phyloP scores from a whole-genome alignment of 2,113 vertebrate genomes.

The Mus spicilegus region DNA sequence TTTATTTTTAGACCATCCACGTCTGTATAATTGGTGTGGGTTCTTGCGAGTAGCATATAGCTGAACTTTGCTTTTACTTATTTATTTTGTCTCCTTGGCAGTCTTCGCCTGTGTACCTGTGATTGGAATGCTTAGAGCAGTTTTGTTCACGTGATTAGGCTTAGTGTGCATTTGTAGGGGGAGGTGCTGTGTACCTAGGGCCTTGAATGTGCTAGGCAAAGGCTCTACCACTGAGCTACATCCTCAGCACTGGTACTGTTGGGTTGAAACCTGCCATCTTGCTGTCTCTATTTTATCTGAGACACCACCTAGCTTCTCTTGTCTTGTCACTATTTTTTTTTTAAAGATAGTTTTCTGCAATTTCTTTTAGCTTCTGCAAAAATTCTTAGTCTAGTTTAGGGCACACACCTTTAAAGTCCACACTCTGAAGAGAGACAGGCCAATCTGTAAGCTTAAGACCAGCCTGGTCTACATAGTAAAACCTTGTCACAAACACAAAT shows the following conservation, averaged over 20 bases:
- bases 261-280: not conserved
- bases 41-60: not conserved
- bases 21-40: not conserved
- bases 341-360: not conserved
- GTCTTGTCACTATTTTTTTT: not conserved
- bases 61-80: not conserved
- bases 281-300: not conserved
- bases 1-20: slow-evolving; percentile 13
- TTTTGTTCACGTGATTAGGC: not conserved
- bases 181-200: not conserved
- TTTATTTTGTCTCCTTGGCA: not conserved
- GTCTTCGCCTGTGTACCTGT: not conserved
- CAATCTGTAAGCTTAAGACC: not conserved
- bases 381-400: too few species aligned
- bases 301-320: not conserved
- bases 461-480: not conserved
- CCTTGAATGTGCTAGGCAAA: not conserved
- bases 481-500: not conserved
- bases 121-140: not conserved
- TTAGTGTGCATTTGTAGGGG: not conserved
- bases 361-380: not conserved
- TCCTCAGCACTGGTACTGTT: not conserved
- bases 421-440: not conserved
- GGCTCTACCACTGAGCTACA: not conserved
- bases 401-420: not conserved